Evolutionary conservation across 2,888 invertebrate genomes (phyloP).

Genomic region (Andrena minutula): DNA sequence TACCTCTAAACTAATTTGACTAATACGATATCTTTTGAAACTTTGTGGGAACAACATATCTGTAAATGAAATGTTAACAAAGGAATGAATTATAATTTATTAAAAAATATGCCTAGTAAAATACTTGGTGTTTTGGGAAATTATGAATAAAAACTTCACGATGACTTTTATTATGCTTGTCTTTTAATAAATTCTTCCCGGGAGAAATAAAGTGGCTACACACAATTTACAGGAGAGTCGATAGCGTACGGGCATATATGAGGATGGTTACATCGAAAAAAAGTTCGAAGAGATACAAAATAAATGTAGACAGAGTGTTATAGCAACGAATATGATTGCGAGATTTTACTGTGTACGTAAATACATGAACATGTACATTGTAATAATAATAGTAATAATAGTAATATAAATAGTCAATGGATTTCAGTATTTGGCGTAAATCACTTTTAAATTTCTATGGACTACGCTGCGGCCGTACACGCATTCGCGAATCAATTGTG

Average conservation of each 20-base stretch:
- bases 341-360: conserved; percentile 57
- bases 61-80: background rate
- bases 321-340: conserved; percentile 23
- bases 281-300: conserved; percentile 31
- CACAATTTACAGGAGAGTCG: conserved; percentile 45
- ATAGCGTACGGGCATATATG: conserved; percentile 28
- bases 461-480: conserved; percentile 63
- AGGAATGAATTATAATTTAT: background rate
- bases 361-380: conserved; percentile 59
- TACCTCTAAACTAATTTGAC: conserved; percentile 6
- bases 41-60: no score
- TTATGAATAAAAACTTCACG: conserved; percentile 27
- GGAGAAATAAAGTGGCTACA: conserved; percentile 54
- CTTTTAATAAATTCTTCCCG: conserved; percentile 58
- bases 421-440: conserved; percentile 80
- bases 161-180: conserved; percentile 43
- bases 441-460: conserved; percentile 77
- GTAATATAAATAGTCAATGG: conserved; percentile 73
- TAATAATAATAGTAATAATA: conserved; percentile 68
- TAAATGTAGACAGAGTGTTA: conserved; percentile 30
- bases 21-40: background rate
- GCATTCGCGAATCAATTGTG: conserved; percentile 50
- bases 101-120: background rate
- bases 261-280: conserved; percentile 36
- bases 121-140: conserved; percentile 14